Evolutionary conservation across 2,113 vertebrate genomes (phyloP).

Genomic region (Catharus fuscescens): DNA sequence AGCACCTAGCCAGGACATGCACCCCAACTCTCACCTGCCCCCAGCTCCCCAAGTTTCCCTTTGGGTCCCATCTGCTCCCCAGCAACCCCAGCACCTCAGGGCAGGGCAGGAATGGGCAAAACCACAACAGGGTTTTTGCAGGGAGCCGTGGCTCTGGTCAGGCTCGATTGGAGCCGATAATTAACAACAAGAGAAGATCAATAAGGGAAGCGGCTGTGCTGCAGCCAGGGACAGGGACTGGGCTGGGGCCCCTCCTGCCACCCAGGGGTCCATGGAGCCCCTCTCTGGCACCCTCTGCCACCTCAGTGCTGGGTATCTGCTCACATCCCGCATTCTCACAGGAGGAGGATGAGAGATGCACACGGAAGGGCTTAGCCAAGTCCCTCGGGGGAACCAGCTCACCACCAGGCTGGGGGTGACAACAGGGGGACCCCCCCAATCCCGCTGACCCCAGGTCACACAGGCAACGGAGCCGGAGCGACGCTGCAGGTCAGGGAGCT

Average conservation of each 20-base stretch:
- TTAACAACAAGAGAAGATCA: not conserved
- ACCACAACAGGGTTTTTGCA: not conserved
- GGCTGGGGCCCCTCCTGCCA: not conserved
- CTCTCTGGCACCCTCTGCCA: not conserved
- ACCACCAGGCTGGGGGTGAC: not conserved
- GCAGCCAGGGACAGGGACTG: not conserved
- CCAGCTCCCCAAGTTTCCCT: fast-evolving
- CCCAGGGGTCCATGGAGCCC: not conserved
- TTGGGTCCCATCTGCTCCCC: not conserved
- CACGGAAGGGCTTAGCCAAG: fast-evolving
- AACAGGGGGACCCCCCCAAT: fast-evolving
- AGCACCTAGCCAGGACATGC: fast-evolving
- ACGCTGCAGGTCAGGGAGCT: not conserved
- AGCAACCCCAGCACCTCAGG: not conserved
- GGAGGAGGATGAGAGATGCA: not conserved
- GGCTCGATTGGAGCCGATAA: not conserved
- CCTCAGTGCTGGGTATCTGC: fast-evolving
- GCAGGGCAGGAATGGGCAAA: not conserved
- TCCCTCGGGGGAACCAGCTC: not conserved
- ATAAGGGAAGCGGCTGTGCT: not conserved
- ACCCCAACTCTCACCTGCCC: fast-evolving
- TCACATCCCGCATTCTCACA: fast-evolving
- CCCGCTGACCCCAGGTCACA: not conserved
- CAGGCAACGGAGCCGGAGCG: fast-evolving
- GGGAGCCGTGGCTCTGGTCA: not conserved